These are phyloP conservation scores for Hormiphora californensis DNA, from an alignment of 37 sponge, comb jelly and placozoan species.

Conservation along the genomic window DNA sequence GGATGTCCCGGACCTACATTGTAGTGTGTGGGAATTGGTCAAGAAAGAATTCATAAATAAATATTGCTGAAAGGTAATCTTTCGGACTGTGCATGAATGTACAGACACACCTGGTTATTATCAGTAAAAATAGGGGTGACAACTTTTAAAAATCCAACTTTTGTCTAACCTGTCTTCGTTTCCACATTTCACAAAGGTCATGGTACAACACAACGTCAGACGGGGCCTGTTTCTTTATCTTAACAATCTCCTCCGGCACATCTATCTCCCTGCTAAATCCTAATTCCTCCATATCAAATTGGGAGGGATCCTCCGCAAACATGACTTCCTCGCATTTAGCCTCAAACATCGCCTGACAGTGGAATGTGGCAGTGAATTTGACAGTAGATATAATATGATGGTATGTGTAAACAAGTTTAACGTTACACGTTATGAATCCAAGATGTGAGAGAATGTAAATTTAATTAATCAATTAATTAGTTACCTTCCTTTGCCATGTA, in stretches of 20 bases:
- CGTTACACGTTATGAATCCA: not conserved
- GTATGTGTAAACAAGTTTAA: not conserved
- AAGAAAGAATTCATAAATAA: too few species aligned
- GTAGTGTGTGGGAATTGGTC: too few species aligned
- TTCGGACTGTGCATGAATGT: too few species aligned
- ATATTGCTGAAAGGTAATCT: too few species aligned
- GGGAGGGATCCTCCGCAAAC: not conserved
- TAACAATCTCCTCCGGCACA: constrained; percentile 7
- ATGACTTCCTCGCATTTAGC: not conserved
- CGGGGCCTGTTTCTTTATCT: constrained; percentile 20
- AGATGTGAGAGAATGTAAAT: not conserved
- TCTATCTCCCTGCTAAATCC: constrained; percentile 43
- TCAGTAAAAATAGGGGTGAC: too few species aligned
- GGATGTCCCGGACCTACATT: constrained; percentile 18
- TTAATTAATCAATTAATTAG: not conserved
- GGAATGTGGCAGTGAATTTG: not conserved
- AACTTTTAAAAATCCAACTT: too few species aligned
- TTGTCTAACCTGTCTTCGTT: constrained; percentile 27
- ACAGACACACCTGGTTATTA: too few species aligned
- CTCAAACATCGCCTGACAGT: constrained; percentile 25
- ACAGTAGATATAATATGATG: too few species aligned
- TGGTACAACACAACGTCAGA: constrained; percentile 30
- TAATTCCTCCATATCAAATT: constrained; percentile 4
- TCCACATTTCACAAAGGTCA: constrained; percentile 43
- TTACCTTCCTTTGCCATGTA: constrained; percentile 25